Base-by-base conservation (phyloP, 1,140 invertebrate species). In the Zophobas atratus region DNA sequence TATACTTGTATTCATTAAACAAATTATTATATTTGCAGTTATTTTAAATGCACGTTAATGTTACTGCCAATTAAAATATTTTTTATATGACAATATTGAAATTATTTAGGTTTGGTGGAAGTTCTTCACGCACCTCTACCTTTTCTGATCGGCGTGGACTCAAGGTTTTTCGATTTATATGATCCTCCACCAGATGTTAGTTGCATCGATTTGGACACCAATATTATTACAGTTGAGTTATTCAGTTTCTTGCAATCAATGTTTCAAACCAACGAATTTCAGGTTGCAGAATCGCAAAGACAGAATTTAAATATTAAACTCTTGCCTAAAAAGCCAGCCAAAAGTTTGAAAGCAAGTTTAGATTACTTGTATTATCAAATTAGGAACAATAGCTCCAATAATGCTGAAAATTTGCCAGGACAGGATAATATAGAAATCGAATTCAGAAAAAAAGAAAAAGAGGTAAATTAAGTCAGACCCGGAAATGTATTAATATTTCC, bases 161-260 rank as follows among this genome's bases (percentile, higher is more conserved):
- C 97, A 5, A 90, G 98, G 74, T 99, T 99, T 89, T 99, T 99
- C 87, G 98, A 99, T 87, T 88, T 99, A 1, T 99, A 98, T 85
- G 97, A 99, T 85, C 97, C 97, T 41, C 98, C 98, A 34, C 88
- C 92, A 6, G 98, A 99, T 89, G 97, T 99, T 0, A 98, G 95
- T 63, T 99, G 98, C 88, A 94, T 99, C 33, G 98, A 99, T 91
- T 89, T 99, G 81, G 98, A 99, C 85, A 99, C 99, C 3, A 98
- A 98, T 84, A 97, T 97, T 81, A 94, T 96, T 75, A 94, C 94
- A 51, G 92, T 94, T 51, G n/a, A 51, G 49, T 51, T 20, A 20
- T 51, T 2, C 49, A 4, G 43, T 46, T 8, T 4, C 43, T 46
- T 8, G 43, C 49, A 20, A 2, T 51, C 6, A 51, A 51, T 4